Evolutionary conservation across 2,797 vertebrate species (phyloP).

Genomic region (Siniperca undulata): DNA sequence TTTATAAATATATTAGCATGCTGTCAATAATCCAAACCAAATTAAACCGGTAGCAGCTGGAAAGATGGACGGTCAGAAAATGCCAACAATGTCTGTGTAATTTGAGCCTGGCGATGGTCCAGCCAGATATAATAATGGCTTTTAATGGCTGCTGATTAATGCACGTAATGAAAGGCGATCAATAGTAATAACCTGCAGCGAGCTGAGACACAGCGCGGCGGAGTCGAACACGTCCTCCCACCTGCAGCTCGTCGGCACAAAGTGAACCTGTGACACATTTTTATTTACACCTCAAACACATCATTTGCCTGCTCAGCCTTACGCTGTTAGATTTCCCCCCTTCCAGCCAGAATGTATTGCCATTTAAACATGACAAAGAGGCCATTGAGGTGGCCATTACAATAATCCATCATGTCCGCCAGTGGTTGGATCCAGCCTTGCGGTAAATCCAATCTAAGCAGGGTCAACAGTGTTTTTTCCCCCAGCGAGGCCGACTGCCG

Average conservation of each 20-base stretch:
- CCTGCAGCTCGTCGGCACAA: slow-evolving; percentile 74
- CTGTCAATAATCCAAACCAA: slow-evolving; percentile 22
- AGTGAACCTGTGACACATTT: slow-evolving; percentile 86
- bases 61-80: slow-evolving; percentile 18
- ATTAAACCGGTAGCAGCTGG: neutral
- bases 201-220: slow-evolving; percentile 8
- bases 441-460: slow-evolving; percentile 96
- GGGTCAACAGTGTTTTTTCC: slow-evolving; percentile 89
- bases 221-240: slow-evolving; percentile 26
- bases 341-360: slow-evolving; percentile 93
- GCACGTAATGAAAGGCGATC: slow-evolving; percentile 54
- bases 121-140: slow-evolving; percentile 46
- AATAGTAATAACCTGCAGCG: slow-evolving; percentile 46
- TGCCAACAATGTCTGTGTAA: slow-evolving; percentile 20
- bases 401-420: slow-evolving; percentile 98
- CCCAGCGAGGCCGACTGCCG: slow-evolving; percentile 82
- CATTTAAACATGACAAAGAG: slow-evolving; percentile 98
- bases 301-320: slow-evolving; percentile 70
- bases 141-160: slow-evolving; percentile 65
- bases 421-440: slow-evolving; percentile 90
- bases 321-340: slow-evolving; percentile 85
- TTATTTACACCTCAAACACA: slow-evolving; percentile 96
- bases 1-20: slow-evolving; percentile 7
- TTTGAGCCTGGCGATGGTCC: slow-evolving; percentile 20
- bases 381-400: slow-evolving; percentile 92